Evolutionary conservation across 2,797 vertebrate species (phyloP).

Genomic region (Mionectes olivaceus): DNA sequence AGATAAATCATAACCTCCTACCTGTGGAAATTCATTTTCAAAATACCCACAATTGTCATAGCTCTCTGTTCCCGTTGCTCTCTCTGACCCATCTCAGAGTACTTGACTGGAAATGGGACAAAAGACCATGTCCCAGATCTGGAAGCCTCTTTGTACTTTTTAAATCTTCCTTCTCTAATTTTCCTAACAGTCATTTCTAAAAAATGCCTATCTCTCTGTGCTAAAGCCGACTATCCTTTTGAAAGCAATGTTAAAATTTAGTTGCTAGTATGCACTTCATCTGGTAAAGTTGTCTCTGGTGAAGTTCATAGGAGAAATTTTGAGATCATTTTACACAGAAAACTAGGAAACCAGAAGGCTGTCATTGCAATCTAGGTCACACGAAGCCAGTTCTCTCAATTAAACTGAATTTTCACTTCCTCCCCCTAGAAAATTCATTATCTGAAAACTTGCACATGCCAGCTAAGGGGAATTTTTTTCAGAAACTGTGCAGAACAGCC

Average conservation of each 20-base stretch:
- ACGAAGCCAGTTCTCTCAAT: neutral
- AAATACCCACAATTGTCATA: neutral
- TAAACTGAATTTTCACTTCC: neutral
- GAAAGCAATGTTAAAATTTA: neutral
- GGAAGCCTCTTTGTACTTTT: neutral
- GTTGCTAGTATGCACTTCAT: neutral
- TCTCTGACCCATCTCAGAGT: neutral
- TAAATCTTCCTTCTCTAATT: neutral
- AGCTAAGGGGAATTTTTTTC: neutral
- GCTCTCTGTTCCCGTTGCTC: neutral
- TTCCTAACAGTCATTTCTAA: neutral
- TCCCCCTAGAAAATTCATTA: neutral
- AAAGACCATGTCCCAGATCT: neutral
- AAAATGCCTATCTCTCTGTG: neutral
- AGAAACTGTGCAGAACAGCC: neutral
- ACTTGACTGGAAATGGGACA: neutral
- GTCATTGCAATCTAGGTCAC: neutral
- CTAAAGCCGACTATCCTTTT: neutral
- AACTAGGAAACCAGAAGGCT: neutral
- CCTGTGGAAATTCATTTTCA: conserved; percentile 4
- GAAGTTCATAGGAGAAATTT: neutral
- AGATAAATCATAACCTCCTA: neutral
- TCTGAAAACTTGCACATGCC: neutral
- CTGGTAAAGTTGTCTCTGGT: neutral
- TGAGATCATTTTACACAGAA: neutral